Evolutionary conservation across 2,888 invertebrate genomes (phyloP).

Genomic region (Leucophora obtusa): DNA sequence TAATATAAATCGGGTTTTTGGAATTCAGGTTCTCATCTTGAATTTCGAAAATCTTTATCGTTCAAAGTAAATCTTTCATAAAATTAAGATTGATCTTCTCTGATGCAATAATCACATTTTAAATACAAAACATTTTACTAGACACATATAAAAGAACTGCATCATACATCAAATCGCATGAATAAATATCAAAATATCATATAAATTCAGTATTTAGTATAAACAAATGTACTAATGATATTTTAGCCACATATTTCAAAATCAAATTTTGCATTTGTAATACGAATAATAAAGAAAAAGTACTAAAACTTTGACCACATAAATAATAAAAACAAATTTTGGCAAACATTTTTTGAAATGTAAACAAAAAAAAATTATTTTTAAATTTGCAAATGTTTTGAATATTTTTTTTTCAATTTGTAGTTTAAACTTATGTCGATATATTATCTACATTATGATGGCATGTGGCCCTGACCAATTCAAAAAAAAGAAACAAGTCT

Average conservation of each 20-base stretch:
- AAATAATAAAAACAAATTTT: slow-evolving; percentile 34
- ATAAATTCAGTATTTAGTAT: not conserved
- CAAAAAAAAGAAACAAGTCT: slow-evolving; percentile 15
- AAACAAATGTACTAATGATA: not conserved
- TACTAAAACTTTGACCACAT: not conserved
- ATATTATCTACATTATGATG: slow-evolving; percentile 32
- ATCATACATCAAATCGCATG: slow-evolving; percentile 13
- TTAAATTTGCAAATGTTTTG: slow-evolving; percentile 44
- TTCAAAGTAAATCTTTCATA: too few species aligned
- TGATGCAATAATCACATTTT: not conserved
- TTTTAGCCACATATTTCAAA: not conserved
- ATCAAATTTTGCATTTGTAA: not conserved
- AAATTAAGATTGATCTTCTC: not conserved
- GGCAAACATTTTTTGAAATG: slow-evolving; percentile 48
- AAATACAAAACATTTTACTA: not conserved
- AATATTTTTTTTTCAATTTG: slow-evolving; percentile 30
- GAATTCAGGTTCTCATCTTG: too few species aligned
- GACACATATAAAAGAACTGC: not conserved
- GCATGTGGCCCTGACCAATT: slow-evolving; percentile 53
- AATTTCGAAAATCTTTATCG: too few species aligned
- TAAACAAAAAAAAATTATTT: slow-evolving; percentile 48
- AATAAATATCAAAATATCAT: slow-evolving; percentile 29
- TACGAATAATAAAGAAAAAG: not conserved
- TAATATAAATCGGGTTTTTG: not conserved
- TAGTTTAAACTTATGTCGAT: slow-evolving; percentile 40